phyloP scores from a whole-genome alignment of 2,888 invertebrate species.

The Pediacus dermestoides region DNA sequence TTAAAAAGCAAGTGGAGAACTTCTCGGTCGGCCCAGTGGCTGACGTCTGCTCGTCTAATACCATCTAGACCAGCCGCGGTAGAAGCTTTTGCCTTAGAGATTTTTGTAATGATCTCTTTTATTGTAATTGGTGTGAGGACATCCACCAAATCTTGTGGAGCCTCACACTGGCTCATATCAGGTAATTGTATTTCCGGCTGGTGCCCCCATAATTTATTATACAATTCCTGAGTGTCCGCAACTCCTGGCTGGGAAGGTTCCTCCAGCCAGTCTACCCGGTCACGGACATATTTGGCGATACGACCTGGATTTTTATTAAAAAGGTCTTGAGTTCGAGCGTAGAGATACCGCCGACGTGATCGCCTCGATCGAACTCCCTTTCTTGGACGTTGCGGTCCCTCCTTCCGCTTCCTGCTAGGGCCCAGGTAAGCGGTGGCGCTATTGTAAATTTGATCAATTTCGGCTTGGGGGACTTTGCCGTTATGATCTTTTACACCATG shows the following conservation, averaged over 20 bases:
- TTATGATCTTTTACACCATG: too few relatives aligned
- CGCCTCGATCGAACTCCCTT: too few relatives aligned
- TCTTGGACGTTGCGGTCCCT: too few relatives aligned
- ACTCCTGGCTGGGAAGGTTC: neutral
- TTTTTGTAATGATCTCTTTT: slow-evolving; percentile 19
- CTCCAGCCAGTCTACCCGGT: slow-evolving; percentile 24
- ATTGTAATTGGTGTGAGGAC: slow-evolving; percentile 14
- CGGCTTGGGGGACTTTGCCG: too few relatives aligned
- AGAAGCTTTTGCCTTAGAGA: slow-evolving; percentile 20
- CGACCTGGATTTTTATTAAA: slow-evolving; percentile 33
- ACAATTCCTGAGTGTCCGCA: slow-evolving; percentile 24
- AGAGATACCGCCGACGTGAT: slow-evolving; percentile 28
- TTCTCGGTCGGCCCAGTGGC: slow-evolving; percentile 11
- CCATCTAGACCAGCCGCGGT: slow-evolving; percentile 33
- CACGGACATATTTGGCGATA: slow-evolving; percentile 31
- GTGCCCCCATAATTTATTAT: slow-evolving; percentile 31
- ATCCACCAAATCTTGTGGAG: slow-evolving; percentile 4
- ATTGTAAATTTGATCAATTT: too few relatives aligned
- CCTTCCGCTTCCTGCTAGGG: too few relatives aligned
- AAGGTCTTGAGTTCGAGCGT: slow-evolving; percentile 36
- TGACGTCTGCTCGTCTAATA: slow-evolving; percentile 20
- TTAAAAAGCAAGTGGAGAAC: slow-evolving; percentile 23
- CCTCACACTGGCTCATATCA: slow-evolving; percentile 13
- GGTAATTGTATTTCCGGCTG: slow-evolving; percentile 25
- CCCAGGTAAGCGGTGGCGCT: too few relatives aligned